These are phyloP conservation scores for Calliphora vomitoria DNA, from an alignment of 2,888 invertebrate species.

Conservation along the genomic window DNA sequence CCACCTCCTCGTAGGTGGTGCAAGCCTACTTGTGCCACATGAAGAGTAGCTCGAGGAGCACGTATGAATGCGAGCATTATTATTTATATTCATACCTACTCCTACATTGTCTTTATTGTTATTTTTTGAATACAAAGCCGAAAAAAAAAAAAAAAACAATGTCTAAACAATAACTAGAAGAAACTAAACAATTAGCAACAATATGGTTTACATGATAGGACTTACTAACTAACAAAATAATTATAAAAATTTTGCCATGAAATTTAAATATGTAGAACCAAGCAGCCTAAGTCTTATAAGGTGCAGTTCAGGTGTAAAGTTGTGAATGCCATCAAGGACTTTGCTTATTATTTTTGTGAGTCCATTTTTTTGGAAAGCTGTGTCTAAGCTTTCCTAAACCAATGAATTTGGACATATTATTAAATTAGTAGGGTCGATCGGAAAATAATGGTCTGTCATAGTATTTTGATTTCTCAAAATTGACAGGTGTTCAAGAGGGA, in stretches of 20 bases:
- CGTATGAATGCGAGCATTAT: conserved; percentile 27
- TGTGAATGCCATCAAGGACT: too few relatives aligned
- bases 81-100: background rate
- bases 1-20: conserved; percentile 18
- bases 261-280: background rate
- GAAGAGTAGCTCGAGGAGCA: conserved; percentile 32
- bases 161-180: conserved; percentile 42
- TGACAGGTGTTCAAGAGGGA: too few relatives aligned
- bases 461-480: too few relatives aligned
- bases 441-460: too few relatives aligned
- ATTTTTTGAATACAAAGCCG: background rate
- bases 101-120: conserved; percentile 25
- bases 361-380: too few relatives aligned
- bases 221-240: background rate
- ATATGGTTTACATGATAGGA: background rate
- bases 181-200: background rate
- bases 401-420: too few relatives aligned
- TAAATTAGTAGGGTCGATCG: too few relatives aligned
- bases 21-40: conserved; percentile 34
- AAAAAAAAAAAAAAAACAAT: conserved; percentile 24
- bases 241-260: background rate
- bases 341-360: too few relatives aligned
- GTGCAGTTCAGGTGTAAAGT: too few relatives aligned
- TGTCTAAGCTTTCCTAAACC: too few relatives aligned
- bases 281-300: too few relatives aligned